Base-by-base conservation (phyloP, 1,140 invertebrate species). In the Plectus sambesii region DNA sequence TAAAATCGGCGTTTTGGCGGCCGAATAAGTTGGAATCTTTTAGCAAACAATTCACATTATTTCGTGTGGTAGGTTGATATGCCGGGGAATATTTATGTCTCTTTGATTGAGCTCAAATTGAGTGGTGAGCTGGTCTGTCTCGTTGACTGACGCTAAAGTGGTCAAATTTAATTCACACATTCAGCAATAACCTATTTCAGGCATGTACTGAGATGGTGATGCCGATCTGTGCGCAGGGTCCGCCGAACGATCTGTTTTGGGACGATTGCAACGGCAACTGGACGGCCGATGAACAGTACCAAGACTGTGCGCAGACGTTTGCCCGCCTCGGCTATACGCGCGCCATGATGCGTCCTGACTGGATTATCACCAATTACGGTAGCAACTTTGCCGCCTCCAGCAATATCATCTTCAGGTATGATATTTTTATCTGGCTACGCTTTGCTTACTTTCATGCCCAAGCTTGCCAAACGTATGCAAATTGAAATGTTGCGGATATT, bases 131-230 rank as follows among this genome's bases (percentile, higher is more conserved):
- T n/a, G n/a, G n/a, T n/a, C n/a, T n/a, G n/a, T n/a, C n/a, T n/a
- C n/a, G n/a, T n/a, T n/a, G n/a, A n/a, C n/a, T n/a, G n/a, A n/a
- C n/a, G n/a, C n/a, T n/a, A n/a, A n/a, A n/a, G n/a, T n/a, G n/a
- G n/a, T n/a, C n/a, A n/a, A n/a, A n/a, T n/a, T n/a, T n/a, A n/a
- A n/a, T n/a, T n/a, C n/a, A n/a, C n/a, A n/a, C n/a, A n/a, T n/a
- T n/a, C n/a, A n/a, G n/a, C n/a, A n/a, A n/a, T n/a, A 9, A 47
- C 41, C 9, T n/a, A 9, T 51, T 55, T 3, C 52, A 72, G 69
- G 56, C 81, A 5, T 96, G 89, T 66, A 88, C 87, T 25, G 88
- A 97, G 72, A 89, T 96, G 82, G 81, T 92, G 36, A 88, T 92
- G 82, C 87, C 87, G 0, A 81, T 85, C 72, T 94, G 90, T 69